Base-by-base conservation (phyloP, 2,888 invertebrate genomes). In the Criorhina ranunculi region DNA sequence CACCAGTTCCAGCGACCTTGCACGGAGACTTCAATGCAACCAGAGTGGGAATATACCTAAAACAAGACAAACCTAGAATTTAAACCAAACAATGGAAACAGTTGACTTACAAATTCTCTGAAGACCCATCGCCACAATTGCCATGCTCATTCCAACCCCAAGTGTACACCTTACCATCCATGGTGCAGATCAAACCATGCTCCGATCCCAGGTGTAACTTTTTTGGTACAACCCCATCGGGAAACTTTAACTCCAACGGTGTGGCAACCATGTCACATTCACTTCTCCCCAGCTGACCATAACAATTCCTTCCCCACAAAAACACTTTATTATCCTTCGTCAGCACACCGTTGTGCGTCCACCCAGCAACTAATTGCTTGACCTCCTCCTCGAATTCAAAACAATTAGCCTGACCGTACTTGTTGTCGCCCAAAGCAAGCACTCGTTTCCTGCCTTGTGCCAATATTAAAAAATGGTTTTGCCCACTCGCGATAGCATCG, bases 111-210 rank as follows among this genome's bases (percentile, higher is more conserved):
- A 91, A 40, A 88, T 92, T 92, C 24, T 91, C 90, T 0, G 89
- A 89, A 0, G 88, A 86, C 67, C 94, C 94, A 87, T 94, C 95
- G 67, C 97, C 97, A 88, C 97, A 97, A 90, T 95, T 97, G 42
- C 96, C 96, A 92, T 97, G 97, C 89, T 97, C 97, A 91, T 97
- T 97, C 97, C 97, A 97, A 0, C 97, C 97, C 97, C 97, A 97
- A 17, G 95, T 94, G 89, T 94, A 95, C 5, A 97, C 90, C 59
- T 93, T 93, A 35, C 95, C 95, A 75, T 94, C 93, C 5, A 93
- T 93, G 88, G 94, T 93, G 86, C 96, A 91, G 82, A 95, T 95
- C 86, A 97, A 90, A 51, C 95, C 96, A 89, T 97, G 97, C 88
- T 97, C 97, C 0, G 97, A 96, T 1, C 97, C 97, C 87, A 95